These are phyloP conservation scores for Chrysochloris asiatica DNA, from an alignment of 2,113 vertebrate species.

Conservation along the genomic window DNA sequence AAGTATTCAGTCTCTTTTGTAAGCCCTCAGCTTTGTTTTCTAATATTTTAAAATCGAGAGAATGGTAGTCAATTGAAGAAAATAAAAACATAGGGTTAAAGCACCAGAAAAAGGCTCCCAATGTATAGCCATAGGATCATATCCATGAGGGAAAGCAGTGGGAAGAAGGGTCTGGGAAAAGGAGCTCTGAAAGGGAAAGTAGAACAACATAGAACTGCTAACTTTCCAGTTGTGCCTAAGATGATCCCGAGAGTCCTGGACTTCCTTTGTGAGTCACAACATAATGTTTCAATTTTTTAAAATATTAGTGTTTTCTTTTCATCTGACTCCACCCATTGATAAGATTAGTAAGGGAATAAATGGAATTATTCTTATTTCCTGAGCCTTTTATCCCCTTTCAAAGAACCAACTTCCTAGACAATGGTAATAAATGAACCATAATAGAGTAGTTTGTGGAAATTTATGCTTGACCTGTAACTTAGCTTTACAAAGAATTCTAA, in stretches of 20 bases:
- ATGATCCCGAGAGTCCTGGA: background rate
- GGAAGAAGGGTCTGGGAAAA: background rate
- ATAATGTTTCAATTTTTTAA: slow-evolving; percentile 73
- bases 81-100: background rate
- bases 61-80: background rate
- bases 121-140: background rate
- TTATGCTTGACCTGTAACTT: slow-evolving; percentile 71
- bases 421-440: slow-evolving; percentile 65
- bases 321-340: slow-evolving; percentile 70
- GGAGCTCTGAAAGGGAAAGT: background rate
- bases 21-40: background rate
- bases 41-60: background rate
- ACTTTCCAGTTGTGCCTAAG: background rate
- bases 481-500: slow-evolving; percentile 70
- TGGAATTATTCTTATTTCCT: slow-evolving; percentile 77
- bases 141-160: background rate
- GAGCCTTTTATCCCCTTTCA: slow-evolving; percentile 73
- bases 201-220: background rate
- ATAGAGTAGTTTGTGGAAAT: slow-evolving; percentile 65
- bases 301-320: slow-evolving; percentile 67
- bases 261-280: slow-evolving; percentile 63
- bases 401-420: slow-evolving; percentile 66
- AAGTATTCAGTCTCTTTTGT: background rate
- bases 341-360: slow-evolving; percentile 67
- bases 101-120: background rate